phyloP scores from a whole-genome alignment of 2,888 invertebrate species.

The Drosophila incognita region DNA sequence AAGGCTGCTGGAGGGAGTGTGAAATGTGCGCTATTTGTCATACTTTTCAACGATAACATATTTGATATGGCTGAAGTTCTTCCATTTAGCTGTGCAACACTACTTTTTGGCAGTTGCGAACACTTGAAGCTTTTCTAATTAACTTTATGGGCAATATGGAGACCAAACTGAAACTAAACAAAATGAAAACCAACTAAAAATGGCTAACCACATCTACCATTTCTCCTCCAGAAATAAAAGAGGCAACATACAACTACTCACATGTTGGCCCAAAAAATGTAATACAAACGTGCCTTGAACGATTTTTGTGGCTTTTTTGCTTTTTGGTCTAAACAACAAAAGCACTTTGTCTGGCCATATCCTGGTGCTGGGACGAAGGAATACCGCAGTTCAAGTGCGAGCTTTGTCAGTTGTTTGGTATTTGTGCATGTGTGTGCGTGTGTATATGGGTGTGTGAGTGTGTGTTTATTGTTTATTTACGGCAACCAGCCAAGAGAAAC shows the following conservation, averaged over 20 bases:
- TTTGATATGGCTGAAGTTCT: slow-evolving; percentile 42
- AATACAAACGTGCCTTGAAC: slow-evolving; percentile 74
- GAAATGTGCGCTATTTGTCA: slow-evolving; percentile 77
- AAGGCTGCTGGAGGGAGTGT: slow-evolving; percentile 20
- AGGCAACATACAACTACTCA: slow-evolving; percentile 43
- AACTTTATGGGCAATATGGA: slow-evolving; percentile 51
- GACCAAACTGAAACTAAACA: slow-evolving; percentile 41
- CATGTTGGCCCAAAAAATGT: slow-evolving; percentile 50
- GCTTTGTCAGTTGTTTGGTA: slow-evolving; percentile 18
- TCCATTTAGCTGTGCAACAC: slow-evolving; percentile 23
- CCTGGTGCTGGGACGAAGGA: slow-evolving; percentile 32
- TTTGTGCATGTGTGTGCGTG: slow-evolving; percentile 10
- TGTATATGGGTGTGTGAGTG: slow-evolving; percentile 43
- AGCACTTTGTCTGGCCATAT: slow-evolving; percentile 64
- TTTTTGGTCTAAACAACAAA: slow-evolving; percentile 76
- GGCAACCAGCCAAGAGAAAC: slow-evolving; percentile 80
- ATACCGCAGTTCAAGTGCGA: slow-evolving; percentile 23
- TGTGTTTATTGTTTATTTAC: slow-evolving; percentile 79
- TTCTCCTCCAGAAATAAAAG: background rate
- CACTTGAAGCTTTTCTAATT: slow-evolving; percentile 54
- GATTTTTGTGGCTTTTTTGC: slow-evolving; percentile 81
- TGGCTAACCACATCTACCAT: slow-evolving; percentile 58
- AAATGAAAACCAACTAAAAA: slow-evolving; percentile 60
- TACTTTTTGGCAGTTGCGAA: slow-evolving; percentile 7
- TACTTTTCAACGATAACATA: slow-evolving; percentile 82